These are phyloP conservation scores for Pentamera pediparva DNA, from an alignment of 53 echinoderm and acorn worm genomes.

Conservation along the genomic window DNA sequence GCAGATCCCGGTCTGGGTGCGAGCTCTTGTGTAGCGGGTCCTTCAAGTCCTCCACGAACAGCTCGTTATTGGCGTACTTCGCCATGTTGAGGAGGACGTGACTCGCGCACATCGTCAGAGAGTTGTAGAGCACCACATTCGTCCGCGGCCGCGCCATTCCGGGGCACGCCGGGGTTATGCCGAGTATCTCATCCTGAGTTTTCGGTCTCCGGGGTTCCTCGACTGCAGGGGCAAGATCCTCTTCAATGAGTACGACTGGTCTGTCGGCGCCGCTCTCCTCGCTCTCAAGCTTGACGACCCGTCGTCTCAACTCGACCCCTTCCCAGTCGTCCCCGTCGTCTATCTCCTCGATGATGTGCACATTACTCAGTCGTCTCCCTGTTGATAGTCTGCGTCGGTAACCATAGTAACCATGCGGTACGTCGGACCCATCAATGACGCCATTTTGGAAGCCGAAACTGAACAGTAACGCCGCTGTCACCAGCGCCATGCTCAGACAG, in stretches of 20 bases:
- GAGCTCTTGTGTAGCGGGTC: constrained; percentile 22
- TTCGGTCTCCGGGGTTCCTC: no score
- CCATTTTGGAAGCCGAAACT: constrained; percentile 20
- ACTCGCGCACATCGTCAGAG: constrained; percentile 20
- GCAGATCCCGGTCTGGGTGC: constrained; percentile 1
- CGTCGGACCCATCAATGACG: background rate
- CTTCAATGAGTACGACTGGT: background rate
- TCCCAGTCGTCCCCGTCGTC: constrained; percentile 10
- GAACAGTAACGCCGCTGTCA: background rate
- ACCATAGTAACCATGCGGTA: no score
- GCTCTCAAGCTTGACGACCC: background rate
- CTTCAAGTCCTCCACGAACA: constrained; percentile 23
- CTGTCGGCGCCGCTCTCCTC: background rate
- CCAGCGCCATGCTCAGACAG: constrained; percentile 5
- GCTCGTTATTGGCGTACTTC: constrained; percentile 4
- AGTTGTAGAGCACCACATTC: constrained; percentile 10
- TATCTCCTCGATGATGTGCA: background rate
- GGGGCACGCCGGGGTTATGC: background rate
- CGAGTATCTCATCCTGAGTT: background rate
- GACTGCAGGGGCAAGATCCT: background rate
- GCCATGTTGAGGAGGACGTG: constrained; percentile 22
- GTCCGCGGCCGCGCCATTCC: background rate
- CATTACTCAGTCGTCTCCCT: background rate
- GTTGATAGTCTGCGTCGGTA: background rate
- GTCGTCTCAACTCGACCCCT: background rate